Evolutionary conservation across 2,113 vertebrate genomes (phyloP), one percentile per base, ranked within the genome.

Genomic region (Triplophysa rosa): DNA sequence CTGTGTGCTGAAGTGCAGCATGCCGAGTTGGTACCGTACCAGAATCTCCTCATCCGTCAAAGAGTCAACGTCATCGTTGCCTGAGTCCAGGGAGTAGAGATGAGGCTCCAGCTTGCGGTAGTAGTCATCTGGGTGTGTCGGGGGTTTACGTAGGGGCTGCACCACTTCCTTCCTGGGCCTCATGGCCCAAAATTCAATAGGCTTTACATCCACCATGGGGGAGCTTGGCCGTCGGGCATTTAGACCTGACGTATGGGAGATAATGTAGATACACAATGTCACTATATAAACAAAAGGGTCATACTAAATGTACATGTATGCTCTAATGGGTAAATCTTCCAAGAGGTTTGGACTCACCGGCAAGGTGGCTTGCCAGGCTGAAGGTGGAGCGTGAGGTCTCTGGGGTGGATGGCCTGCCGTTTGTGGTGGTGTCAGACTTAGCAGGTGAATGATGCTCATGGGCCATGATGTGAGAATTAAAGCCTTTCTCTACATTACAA

Each of bases 1-100:
- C 87, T 97, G 95, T 0, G 94, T 93, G 88, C 95, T 96, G 79
- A 97, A 97, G 84, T 97, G 95, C 80, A 97, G 91, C 94, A 95
- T 95, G 84, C 95, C 95, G 85, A 96, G 89, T 84, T 96, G 94
- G 84, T 95, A 96, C 83, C 92, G 95, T 0, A 91, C 92, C 73
- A 95, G 84, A 78, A 96, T 94, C 91, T 97, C 95, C 81, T 96
- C 95, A 1, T 97, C 95, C 0, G 95, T 96, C 91, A 97, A 82
- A 16, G 93, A 93, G 88, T 96, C 95, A 87, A 94, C 84, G 1
- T 97, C 95, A 0, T 95, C 95, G 0, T 90, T 88, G 4, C 87
- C 90, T 0, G 94, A 90, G 81, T 95, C 94, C 0, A 93, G 89
- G 1, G 94, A 95, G 85, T 97, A 96, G 0, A 97, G 92, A 40